A percentile compares a stretch with the other conserved stretches of the same genome.
phyloP scores from a whole-genome alignment of 2,113 vertebrate species.

The Calyptomena viridis region DNA sequence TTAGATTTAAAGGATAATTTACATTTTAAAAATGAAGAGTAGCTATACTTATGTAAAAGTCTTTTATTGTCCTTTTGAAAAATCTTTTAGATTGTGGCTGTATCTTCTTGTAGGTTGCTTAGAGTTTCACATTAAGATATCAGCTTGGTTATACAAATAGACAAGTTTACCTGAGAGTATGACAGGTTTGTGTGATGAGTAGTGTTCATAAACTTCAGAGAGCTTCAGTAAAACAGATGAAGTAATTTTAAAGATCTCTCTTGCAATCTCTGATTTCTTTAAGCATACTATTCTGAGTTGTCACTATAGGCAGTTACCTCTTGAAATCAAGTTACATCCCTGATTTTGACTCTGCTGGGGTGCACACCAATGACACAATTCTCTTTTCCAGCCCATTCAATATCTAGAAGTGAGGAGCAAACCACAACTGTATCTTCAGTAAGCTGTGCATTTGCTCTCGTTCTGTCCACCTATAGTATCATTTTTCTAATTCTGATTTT shows the following conservation, averaged over 20 bases:
- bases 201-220: neutral
- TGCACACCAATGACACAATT: neutral
- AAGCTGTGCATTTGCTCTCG: neutral
- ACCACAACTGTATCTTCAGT: neutral
- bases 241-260: neutral
- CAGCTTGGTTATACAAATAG: neutral
- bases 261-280: neutral
- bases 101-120: neutral
- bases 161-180: neutral
- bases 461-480: neutral
- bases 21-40: conserved; percentile 16
- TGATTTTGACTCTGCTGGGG: neutral
- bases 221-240: neutral
- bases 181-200: neutral
- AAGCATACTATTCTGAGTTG: neutral
- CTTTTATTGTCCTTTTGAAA: neutral
- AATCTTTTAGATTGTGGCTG: neutral
- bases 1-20: conserved; percentile 34
- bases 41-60: neutral
- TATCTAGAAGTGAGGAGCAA: neutral
- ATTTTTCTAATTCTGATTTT: neutral
- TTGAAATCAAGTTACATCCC: neutral
- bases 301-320: neutral
- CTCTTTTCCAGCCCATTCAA: neutral
- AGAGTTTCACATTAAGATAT: neutral